These are phyloP conservation scores for Lepidotrigona ventralis DNA, from an alignment of 1,140 invertebrate species.

Conservation along the genomic window DNA sequence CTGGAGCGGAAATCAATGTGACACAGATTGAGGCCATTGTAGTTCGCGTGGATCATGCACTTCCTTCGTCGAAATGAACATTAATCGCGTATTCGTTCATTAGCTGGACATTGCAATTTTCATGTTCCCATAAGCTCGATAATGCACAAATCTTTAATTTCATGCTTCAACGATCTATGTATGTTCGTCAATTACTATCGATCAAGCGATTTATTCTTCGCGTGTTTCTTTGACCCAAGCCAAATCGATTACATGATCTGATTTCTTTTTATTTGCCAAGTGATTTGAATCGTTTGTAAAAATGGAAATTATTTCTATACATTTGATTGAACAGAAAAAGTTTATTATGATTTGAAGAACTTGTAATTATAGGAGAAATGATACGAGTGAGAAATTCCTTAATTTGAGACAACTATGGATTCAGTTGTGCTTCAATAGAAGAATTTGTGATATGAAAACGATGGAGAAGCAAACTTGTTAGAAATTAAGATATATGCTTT, in stretches of 20 bases:
- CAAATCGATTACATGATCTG: not conserved
- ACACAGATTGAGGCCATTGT: constrained; percentile 62
- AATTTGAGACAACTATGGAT: too few species aligned
- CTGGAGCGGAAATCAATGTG: constrained; percentile 74
- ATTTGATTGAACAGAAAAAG: too few species aligned
- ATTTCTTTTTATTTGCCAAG: not conserved
- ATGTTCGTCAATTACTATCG: not conserved
- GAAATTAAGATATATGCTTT: too few species aligned
- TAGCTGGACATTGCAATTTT: constrained; percentile 17
- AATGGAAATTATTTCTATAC: not conserved
- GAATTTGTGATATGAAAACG: too few species aligned
- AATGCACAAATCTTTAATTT: not conserved
- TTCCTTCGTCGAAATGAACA: constrained; percentile 15
- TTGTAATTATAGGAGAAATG: too few species aligned
- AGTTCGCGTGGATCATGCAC: constrained; percentile 15
- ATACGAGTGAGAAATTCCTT: too few species aligned
- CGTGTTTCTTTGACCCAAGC: not conserved
- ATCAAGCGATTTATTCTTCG: not conserved
- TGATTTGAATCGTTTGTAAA: not conserved
- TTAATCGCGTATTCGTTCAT: constrained; percentile 40
- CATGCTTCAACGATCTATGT: not conserved
- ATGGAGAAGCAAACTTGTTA: too few species aligned
- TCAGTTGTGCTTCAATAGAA: too few species aligned
- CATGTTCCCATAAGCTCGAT: constrained; percentile 26
- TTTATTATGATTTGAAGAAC: too few species aligned